Percentiles rank a stretch among this genome's conserved stretches.
phyloP scores from a whole-genome alignment of 2,797 vertebrate genomes.

The Craterocephalus amniculus region DNA sequence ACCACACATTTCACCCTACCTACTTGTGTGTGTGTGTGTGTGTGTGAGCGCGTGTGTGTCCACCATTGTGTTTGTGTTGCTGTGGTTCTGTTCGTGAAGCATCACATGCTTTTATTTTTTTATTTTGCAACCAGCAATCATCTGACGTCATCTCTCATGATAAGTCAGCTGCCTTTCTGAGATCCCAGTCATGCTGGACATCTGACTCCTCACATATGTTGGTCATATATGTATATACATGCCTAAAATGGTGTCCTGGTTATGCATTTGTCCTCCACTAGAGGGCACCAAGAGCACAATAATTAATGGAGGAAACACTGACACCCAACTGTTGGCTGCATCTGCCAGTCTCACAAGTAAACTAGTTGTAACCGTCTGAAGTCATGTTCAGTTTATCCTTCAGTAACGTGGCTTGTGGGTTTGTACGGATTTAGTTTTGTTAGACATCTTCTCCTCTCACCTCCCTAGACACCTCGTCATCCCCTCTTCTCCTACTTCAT shows the following conservation, averaged over 20 bases:
- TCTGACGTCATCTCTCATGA: conserved; percentile 23
- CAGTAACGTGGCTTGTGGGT: conserved; percentile 12
- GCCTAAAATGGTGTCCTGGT: conserved; percentile 50
- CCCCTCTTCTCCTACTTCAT: conserved; percentile 34
- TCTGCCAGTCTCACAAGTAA: conserved; percentile 28
- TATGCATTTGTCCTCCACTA: conserved; percentile 54
- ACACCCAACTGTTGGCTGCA: conserved; percentile 11
- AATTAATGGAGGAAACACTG: conserved; percentile 14
- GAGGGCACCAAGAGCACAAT: conserved; percentile 52
- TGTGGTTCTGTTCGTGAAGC: conserved; percentile 50
- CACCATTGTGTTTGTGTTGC: conserved; percentile 49
- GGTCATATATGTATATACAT: conserved; percentile 1
- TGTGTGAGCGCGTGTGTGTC: conserved; percentile 20
- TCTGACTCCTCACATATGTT: conserved; percentile 1
- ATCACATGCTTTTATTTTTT: conserved; percentile 48
- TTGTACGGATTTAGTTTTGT: conserved; percentile 10
- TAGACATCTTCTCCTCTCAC: conserved; percentile 19
- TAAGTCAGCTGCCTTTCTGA: conserved; percentile 22
- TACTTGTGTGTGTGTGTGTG: conserved; percentile 33
- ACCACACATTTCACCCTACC: conserved; percentile 58
- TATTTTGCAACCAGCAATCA: conserved; percentile 18
- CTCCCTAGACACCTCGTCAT: conserved; percentile 18
- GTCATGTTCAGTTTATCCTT: conserved; percentile 32
- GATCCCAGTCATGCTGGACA: conserved; percentile 24
- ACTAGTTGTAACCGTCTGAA: conserved; percentile 20